Base-by-base conservation (phyloP, 2,113 vertebrate genomes). In the Rhinopomastus cyanomelas region DNA sequence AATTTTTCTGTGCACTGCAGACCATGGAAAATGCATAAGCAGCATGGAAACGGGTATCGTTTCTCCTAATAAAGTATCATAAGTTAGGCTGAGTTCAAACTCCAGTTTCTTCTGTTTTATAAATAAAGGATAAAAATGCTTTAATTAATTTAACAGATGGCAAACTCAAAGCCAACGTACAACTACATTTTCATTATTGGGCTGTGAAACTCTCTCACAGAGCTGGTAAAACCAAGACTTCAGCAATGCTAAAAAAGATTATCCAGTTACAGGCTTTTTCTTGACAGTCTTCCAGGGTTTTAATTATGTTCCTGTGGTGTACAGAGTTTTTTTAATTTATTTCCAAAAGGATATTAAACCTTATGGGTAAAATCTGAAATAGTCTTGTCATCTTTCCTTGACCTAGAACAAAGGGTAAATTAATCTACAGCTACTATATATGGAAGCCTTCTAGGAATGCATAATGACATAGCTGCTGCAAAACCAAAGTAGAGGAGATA, bases 141-240 rank as follows among this genome's bases (percentile, higher is more conserved):
- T 85, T 49, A 88, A 89, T 71, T 90, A 95, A 85, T 85, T 81
- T 60, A 91, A 93, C 92, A 88, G 92, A 94, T 87, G 79, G 86
- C 52, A 93, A 91, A 93, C 78, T 77, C 57, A 71, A 89, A 94
- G 71, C 26, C 9, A 32, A 46, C 39, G 39, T 64, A 60, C 74
- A 91, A 81, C 44, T 60, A 53, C 39, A 29, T 60, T 75, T 95
- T 86, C 81, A 84, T 92, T 86, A 93, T 84, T 78, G 88, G 69
- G 81, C 49, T 36, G 12, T 37, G 77, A 83, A 91, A 86, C 77
- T 52, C 88, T 60, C 39, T 29, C n/a, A 46, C 36, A 56, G 62
- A 72, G 16, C 49, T 86, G 44, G 32, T 86, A 92, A 92, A 92
- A 55, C 37, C 18, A 86, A 84, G 39, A 81, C 67, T 72, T 93